Conservation (phyloP, 1,140 invertebrate genomes). For the Drosophila fuyamai region DNA sequence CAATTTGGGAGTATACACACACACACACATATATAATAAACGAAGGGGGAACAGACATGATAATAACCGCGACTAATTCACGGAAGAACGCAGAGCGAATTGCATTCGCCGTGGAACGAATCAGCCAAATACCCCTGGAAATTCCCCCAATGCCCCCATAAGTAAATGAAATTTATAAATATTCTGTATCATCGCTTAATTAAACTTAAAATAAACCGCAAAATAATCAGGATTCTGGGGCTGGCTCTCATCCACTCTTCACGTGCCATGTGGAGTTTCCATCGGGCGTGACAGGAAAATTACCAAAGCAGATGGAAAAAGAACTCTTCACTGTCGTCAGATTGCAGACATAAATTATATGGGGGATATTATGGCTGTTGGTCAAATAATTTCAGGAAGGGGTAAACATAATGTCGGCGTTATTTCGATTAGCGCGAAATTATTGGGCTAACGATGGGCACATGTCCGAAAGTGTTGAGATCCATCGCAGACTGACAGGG, state of each 20-base stretch:
- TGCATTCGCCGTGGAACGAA: slow-evolving; percentile 66
- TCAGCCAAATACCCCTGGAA: slow-evolving; percentile 8
- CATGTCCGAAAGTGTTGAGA: slow-evolving; percentile 26
- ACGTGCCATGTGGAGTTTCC: slow-evolving; percentile 67
- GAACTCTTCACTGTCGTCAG: slow-evolving; percentile 45
- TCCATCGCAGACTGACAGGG: slow-evolving; percentile 28
- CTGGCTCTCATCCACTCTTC: slow-evolving; percentile 38
- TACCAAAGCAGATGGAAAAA: slow-evolving; percentile 31
- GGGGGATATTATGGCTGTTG: slow-evolving; percentile 7
- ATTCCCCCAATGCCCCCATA: background rate
- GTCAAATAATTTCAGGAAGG: background rate
- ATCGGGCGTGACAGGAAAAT: slow-evolving; percentile 74
- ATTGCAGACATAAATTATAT: slow-evolving; percentile 74
- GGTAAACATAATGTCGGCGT: slow-evolving; percentile 1
- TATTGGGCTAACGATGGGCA: slow-evolving; percentile 31
- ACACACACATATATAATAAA: slow-evolving; percentile 29
- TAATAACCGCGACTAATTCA: slow-evolving; percentile 80
- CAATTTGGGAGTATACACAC: slow-evolving; percentile 10
- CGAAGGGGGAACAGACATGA: slow-evolving; percentile 52
- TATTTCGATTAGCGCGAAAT: slow-evolving; percentile 67
- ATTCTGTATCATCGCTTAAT: slow-evolving; percentile 61
- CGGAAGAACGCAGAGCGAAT: slow-evolving; percentile 70
- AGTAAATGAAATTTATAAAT: slow-evolving; percentile 58
- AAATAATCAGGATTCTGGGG: slow-evolving; percentile 58
- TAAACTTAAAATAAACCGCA: slow-evolving; percentile 76